phyloP scores from a whole-genome alignment of 2,797 vertebrate species.

The Myotis vivesi region DNA sequence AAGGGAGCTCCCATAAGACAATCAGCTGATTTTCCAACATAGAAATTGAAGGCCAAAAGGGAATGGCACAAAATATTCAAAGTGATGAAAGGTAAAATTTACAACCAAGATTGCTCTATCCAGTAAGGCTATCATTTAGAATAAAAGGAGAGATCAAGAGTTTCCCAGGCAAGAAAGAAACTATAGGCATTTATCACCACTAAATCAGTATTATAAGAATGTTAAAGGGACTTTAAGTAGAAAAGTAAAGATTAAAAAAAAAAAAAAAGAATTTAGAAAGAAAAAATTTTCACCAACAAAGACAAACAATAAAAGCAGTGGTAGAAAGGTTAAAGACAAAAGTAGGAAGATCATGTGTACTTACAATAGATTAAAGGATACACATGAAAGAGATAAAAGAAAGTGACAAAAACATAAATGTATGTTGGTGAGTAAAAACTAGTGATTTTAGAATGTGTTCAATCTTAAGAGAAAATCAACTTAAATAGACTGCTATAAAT shows the following conservation, averaged over 20 bases:
- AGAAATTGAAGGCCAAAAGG: neutral
- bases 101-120: neutral
- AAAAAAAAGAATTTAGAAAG: neutral
- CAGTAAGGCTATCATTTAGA: neutral
- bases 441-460: neutral
- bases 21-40: neutral
- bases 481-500: neutral
- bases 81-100: neutral
- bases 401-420: neutral
- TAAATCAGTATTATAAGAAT: neutral
- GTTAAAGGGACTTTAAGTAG: neutral
- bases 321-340: neutral
- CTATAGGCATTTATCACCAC: neutral
- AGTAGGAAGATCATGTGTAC: neutral
- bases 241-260: neutral
- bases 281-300: neutral
- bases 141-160: neutral
- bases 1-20: neutral
- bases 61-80: neutral
- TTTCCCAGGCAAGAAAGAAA: neutral
- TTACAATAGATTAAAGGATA: neutral
- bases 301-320: neutral
- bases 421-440: neutral
- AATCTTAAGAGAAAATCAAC: neutral
- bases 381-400: neutral